Evolutionary conservation across 2,888 invertebrate species (phyloP).

Genomic region (Tetropium fuscum): DNA sequence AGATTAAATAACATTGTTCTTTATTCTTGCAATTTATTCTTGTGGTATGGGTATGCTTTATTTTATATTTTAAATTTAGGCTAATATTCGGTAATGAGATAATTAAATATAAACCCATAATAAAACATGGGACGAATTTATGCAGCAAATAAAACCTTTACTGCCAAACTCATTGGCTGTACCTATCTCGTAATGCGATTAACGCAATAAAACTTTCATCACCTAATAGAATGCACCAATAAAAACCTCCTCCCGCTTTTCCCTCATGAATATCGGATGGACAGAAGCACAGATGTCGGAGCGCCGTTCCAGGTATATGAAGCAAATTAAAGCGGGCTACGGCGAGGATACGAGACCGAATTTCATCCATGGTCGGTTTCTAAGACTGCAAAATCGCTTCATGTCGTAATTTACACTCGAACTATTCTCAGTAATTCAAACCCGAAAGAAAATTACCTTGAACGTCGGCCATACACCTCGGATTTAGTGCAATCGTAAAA

Average conservation of each 20-base stretch:
- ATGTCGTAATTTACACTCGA: conserved; percentile 61
- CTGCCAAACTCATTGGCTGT: too few species aligned
- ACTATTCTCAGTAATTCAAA: conserved; percentile 61
- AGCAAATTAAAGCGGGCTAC: conserved; percentile 48
- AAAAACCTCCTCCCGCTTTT: neutral
- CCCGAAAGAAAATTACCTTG: conserved; percentile 60
- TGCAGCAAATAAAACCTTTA: too few species aligned
- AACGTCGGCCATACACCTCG: conserved; percentile 55
- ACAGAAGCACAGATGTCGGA: conserved; percentile 5
- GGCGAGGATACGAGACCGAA: conserved; percentile 43
- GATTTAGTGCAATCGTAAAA: conserved; percentile 53
- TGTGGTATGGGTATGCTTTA: too few species aligned
- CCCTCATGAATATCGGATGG: neutral
- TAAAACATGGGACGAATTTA: too few species aligned
- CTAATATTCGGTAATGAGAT: too few species aligned
- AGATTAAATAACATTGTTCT: too few species aligned
- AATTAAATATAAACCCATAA: too few species aligned
- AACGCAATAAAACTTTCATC: conserved; percentile 4
- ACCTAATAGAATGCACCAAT: conserved; percentile 1
- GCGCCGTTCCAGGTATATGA: conserved; percentile 49
- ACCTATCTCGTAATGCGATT: too few species aligned
- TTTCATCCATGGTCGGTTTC: conserved; percentile 57
- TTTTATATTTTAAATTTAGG: too few species aligned
- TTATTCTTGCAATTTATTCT: too few species aligned
- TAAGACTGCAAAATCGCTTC: conserved; percentile 58